phyloP scores from a whole-genome alignment of 2,888 invertebrate species.

The Calliphora vomitoria region DNA sequence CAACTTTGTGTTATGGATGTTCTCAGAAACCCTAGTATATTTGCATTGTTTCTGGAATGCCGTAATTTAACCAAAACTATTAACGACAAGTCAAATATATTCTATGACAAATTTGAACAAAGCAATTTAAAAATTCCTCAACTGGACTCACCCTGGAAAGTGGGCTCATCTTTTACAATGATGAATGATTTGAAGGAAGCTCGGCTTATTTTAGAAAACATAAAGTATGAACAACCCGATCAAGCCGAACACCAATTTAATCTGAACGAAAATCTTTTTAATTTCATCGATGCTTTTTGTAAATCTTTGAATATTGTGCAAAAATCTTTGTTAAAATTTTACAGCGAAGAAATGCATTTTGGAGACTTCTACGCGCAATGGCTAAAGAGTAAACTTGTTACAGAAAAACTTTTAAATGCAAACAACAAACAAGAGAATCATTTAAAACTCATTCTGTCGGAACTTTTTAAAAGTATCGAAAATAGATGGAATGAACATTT shows the following conservation, averaged over 20 bases:
- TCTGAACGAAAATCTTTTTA: conserved; percentile 18
- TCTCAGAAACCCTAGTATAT: conserved; percentile 23
- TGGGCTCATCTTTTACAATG: conserved; percentile 41
- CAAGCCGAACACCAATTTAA: conserved; percentile 27
- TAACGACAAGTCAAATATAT: conserved; percentile 25
- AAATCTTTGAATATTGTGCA: conserved; percentile 14
- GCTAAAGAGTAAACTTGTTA: conserved; percentile 43
- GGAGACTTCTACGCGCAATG: conserved; percentile 51
- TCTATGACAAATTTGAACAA: conserved; percentile 13
- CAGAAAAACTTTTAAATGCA: neutral
- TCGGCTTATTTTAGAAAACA: neutral
- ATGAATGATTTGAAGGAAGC: conserved; percentile 38
- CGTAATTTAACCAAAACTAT: conserved; percentile 41
- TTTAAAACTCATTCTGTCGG: conserved; percentile 1
- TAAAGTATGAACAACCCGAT: conserved; percentile 1
- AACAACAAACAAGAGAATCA: neutral
- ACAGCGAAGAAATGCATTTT: conserved; percentile 27
- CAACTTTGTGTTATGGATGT: conserved; percentile 34
- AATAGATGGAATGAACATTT: conserved; percentile 16
- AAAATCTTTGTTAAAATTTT: conserved; percentile 1
- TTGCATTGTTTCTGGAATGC: conserved; percentile 22
- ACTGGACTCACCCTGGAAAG: conserved; percentile 54
- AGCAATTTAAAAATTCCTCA: conserved; percentile 27
- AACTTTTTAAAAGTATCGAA: conserved; percentile 34
- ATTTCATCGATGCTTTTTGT: conserved; percentile 34